Percentiles rank a stretch among this genome's conserved stretches.
These are phyloP conservation scores for Colletes collaris DNA, from an alignment of 2,888 invertebrate genomes.

Conservation along the genomic window DNA sequence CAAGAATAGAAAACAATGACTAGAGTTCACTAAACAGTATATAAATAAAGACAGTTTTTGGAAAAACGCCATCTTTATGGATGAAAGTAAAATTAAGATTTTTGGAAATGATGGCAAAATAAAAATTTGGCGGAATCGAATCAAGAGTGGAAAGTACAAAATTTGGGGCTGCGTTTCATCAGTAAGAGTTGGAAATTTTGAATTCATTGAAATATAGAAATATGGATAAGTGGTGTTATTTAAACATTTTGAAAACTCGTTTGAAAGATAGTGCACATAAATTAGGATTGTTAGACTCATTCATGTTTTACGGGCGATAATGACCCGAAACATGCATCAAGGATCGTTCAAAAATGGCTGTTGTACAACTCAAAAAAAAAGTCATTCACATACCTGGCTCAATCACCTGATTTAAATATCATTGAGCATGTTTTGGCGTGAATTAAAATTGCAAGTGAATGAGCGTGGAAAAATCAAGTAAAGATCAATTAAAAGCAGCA, in stretches of 20 bases:
- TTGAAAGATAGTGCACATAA: constrained; percentile 7
- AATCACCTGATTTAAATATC: no score
- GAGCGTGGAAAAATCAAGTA: no score
- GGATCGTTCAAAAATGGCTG: no score
- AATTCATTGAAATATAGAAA: constrained; percentile 20
- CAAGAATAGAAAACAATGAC: background rate
- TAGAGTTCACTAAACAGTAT: background rate
- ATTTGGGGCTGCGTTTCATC: constrained; percentile 8
- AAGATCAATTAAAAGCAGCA: no score
- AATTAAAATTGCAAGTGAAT: no score
- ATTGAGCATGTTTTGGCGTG: no score
- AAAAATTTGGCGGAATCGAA: background rate
- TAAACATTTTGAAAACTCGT: background rate
- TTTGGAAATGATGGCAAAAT: background rate
- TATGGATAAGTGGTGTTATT: constrained; percentile 21
- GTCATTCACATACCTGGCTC: no score
- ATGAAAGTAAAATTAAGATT: background rate
- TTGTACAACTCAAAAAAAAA: no score
- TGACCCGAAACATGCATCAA: no score
- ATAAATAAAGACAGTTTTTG: background rate
- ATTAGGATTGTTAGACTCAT: background rate
- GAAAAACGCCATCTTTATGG: background rate
- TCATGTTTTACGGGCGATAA: background rate
- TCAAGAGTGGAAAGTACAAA: no score
- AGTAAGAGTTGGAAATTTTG: constrained; percentile 26